Evolutionary conservation across 2,797 vertebrate species (phyloP).

Genomic region (Falco concolor): DNA sequence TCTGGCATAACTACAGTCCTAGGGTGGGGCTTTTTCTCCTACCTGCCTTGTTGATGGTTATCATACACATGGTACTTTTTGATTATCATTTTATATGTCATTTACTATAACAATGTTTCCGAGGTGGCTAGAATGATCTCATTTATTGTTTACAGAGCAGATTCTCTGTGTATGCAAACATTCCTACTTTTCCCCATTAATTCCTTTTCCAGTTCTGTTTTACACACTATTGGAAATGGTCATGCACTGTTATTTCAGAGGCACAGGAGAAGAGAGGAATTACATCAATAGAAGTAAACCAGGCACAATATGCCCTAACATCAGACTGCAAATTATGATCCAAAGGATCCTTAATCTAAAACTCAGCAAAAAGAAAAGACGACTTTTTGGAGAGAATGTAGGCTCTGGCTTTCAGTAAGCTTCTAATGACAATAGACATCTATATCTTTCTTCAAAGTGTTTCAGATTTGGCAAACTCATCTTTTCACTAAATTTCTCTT

Average conservation of each 20-base stretch:
- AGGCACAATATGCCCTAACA: neutral
- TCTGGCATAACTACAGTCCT: neutral
- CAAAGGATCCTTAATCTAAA: neutral
- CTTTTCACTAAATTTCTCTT: neutral
- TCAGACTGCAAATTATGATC: neutral
- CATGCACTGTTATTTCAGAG: neutral
- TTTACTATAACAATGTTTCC: neutral
- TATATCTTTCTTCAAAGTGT: neutral
- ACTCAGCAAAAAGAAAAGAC: neutral
- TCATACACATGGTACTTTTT: neutral
- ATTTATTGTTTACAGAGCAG: neutral
- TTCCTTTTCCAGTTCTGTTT: neutral
- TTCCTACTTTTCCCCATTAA: neutral
- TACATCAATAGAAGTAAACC: neutral
- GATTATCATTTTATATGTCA: neutral
- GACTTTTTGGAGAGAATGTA: neutral
- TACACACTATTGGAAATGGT: neutral
- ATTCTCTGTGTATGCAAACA: neutral
- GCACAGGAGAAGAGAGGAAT: neutral
- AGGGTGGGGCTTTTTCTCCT: fast-evolving
- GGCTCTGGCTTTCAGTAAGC: neutral
- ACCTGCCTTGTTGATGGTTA: neutral
- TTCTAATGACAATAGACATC: neutral
- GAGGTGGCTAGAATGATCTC: neutral
- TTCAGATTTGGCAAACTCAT: neutral